Conservation (phyloP, 2,888 invertebrate species). For the Camptogramma bilineatum region DNA sequence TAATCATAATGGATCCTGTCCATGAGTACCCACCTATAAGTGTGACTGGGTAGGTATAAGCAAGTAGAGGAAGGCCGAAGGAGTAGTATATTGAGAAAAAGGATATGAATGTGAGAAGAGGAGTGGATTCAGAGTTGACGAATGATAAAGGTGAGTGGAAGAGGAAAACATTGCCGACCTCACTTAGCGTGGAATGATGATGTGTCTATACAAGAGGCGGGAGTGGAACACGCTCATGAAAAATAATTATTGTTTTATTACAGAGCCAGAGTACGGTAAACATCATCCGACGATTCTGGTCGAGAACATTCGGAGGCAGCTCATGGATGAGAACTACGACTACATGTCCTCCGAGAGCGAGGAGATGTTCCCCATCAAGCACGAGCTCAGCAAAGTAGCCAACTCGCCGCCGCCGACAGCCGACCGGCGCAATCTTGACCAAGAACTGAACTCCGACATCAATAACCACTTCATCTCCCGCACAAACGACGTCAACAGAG, state of each 20-base stretch:
- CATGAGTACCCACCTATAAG: no score
- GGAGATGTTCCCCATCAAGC: constrained; percentile 27
- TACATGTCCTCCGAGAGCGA: constrained; percentile 47
- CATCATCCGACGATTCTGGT: constrained; percentile 34
- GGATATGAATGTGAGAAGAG: no score
- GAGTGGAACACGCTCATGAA: neutral
- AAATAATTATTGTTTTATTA: neutral
- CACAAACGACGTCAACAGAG: neutral
- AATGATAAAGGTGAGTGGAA: no score
- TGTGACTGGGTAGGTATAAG: no score
- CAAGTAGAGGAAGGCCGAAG: no score
- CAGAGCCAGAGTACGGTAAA: constrained; percentile 10
- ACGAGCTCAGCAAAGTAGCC: constrained; percentile 44
- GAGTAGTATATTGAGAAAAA: no score
- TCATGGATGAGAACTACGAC: constrained; percentile 65
- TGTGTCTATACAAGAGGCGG: no score
- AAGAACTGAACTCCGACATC: constrained; percentile 8
- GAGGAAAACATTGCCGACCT: no score
- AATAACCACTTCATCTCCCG: constrained; percentile 25
- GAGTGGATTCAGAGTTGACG: no score
- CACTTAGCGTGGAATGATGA: no score
- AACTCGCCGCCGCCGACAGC: neutral
- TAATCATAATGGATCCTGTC: no score
- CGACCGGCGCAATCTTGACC: neutral
- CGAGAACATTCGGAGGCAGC: constrained; percentile 51